phyloP scores from a whole-genome alignment of 2,113 vertebrate genomes.

The Phrynosoma platyrhinos region DNA sequence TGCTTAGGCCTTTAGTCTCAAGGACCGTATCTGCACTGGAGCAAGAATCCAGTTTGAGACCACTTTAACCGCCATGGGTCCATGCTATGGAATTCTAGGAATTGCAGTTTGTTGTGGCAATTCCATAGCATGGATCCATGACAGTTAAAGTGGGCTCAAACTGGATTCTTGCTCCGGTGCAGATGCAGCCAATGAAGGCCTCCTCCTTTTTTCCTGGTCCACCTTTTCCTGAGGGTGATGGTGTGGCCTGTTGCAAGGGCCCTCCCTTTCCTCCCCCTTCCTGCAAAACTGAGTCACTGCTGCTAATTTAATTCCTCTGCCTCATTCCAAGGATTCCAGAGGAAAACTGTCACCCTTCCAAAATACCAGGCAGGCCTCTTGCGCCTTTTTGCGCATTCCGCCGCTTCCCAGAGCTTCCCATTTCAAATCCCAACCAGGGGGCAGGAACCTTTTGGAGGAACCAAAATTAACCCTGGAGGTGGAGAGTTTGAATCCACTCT shows the following conservation, averaged over 20 bases:
- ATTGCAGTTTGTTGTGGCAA: no score
- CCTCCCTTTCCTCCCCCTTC: conserved; percentile 15
- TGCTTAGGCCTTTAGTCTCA: no score
- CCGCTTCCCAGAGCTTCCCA: background rate
- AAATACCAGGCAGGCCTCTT: conserved; percentile 57
- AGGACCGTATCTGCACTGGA: no score
- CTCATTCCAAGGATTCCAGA: conserved; percentile 64
- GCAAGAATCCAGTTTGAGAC: no score
- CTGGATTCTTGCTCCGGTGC: no score
- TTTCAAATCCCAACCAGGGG: conserved; percentile 27
- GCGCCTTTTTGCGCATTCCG: conserved; percentile 14
- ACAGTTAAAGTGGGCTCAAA: no score
- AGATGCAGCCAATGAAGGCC: no score
- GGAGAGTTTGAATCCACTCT: background rate
- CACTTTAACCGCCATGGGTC: no score
- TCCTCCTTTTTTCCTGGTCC: background rate
- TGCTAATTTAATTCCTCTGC: conserved; percentile 46
- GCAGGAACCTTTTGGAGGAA: conserved; percentile 6
- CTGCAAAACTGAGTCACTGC: conserved; percentile 58
- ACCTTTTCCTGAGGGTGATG: background rate
- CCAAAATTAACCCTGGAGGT: conserved; percentile 27
- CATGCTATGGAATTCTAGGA: no score
- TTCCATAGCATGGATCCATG: no score
- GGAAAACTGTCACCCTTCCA: conserved; percentile 64
- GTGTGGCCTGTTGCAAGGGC: background rate